Evolutionary conservation across 1,140 invertebrate species (phyloP), one percentile per base, ranked within the genome.

Genomic region (Bathynomus jamesi): DNA sequence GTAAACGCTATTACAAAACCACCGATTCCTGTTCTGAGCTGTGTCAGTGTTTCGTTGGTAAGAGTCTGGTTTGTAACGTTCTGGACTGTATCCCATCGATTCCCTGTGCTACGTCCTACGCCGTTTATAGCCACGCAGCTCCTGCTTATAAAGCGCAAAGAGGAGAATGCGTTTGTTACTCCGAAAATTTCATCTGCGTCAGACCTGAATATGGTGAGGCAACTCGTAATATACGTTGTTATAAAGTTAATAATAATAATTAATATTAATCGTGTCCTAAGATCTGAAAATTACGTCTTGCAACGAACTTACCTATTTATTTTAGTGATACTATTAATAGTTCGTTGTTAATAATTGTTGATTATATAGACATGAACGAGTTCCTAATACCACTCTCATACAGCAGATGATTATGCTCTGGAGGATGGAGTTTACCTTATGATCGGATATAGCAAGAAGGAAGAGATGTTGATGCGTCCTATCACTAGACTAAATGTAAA

Each of bases 131-230:
- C 80, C 92, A 94, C 83, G 89, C 90, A 24, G 90, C 91, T 3
- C 91, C 93, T 5, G 89, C 91, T 70, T 94, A 93, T 83, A 91
- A 93, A 81, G 91, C 92, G 25, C 92, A 90, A 80, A 85, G 92
- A 11, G 92, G 92, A 13, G 87, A 91, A 65, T 95, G 93, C 82
- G 87, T 94, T 71, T 95, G 93, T 82, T 94, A 94, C 82, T 93
- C 91, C 31, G 92, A 92, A 29, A 87, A 88, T 72, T 94, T 95
- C 82, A 93, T 94, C 82, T 94, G 92, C 83, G 93, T 93, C 89
- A 87, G 91, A 78, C 92, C 93, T 69, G 73, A 89, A 66, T 65
- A 89, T 76, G 89, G 90, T 90, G 28, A 84, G 87, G 81, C 78
- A 67, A 72, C 60, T 24, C 10, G 29, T 46, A 11, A 11, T n/a